Conservation (phyloP, 2,797 vertebrate genomes). For the Myiotriccus ornatus region DNA sequence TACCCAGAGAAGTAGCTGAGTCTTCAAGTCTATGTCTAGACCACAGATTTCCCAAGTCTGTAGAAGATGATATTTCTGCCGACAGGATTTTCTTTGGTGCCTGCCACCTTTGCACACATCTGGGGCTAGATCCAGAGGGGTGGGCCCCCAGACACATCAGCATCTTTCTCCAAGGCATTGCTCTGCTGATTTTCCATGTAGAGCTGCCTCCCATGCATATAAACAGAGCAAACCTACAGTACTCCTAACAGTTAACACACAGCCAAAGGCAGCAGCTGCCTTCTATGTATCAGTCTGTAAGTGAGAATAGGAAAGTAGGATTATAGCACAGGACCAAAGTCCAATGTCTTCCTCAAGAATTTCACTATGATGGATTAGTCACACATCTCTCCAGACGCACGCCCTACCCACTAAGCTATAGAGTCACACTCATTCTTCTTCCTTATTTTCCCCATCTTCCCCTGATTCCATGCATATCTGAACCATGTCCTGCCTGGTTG, state of each 20-base stretch:
- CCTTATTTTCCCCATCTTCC: not conserved
- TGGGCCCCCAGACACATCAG: not conserved
- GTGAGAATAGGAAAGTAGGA: not conserved
- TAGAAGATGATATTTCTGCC: not conserved
- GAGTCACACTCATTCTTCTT: not conserved
- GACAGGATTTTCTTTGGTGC: not conserved
- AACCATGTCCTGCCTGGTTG: not conserved
- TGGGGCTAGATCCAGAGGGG: not conserved
- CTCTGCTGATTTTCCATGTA: not conserved
- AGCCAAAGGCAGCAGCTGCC: not conserved
- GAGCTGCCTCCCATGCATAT: not conserved
- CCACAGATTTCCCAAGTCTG: not conserved
- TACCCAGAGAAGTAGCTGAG: not conserved
- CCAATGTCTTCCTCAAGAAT: not conserved
- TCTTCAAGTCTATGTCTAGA: not conserved
- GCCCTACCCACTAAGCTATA: not conserved
- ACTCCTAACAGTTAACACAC: not conserved
- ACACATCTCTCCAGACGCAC: too few relatives aligned
- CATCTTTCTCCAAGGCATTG: not conserved
- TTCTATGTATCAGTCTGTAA: not conserved
- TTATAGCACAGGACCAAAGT: not conserved
- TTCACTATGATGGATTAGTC: not conserved
- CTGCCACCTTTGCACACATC: not conserved
- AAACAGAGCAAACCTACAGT: not conserved
- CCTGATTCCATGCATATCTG: not conserved